Evolutionary conservation across 1,140 invertebrate species (phyloP).

Genomic region (Mycetomoellerius zeteki): DNA sequence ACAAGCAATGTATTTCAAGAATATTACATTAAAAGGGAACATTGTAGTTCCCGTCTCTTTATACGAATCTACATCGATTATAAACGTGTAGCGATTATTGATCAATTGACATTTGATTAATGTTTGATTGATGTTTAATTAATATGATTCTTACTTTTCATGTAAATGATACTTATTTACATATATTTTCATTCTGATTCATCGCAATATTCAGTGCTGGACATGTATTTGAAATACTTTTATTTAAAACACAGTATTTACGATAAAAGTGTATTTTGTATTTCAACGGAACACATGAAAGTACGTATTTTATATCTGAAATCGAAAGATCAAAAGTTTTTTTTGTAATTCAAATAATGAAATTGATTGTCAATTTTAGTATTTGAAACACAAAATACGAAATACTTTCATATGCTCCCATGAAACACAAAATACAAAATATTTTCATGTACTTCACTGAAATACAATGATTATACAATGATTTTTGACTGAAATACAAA

Average conservation of each 20-base stretch:
- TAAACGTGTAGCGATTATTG: neutral
- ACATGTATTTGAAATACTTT: neutral
- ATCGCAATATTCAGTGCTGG: neutral
- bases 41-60: neutral
- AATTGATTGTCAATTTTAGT: too few relatives aligned
- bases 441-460: too few relatives aligned
- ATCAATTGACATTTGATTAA: constrained; percentile 15
- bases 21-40: neutral
- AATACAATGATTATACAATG: too few relatives aligned
- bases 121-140: too few relatives aligned
- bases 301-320: too few relatives aligned
- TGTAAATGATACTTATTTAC: constrained; percentile 4
- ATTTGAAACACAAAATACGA: too few relatives aligned
- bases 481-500: too few relatives aligned
- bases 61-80: neutral
- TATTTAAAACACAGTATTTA: neutral
- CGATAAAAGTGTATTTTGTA: neutral
- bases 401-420: too few relatives aligned
- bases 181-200: neutral
- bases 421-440: too few relatives aligned
- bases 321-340: too few relatives aligned
- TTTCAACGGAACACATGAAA: too few relatives aligned
- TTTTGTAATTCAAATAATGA: too few relatives aligned
- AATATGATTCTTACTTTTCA: neutral
- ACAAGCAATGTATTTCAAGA: neutral